Conservation (phyloP, 1,140 invertebrate genomes). For the Heliconius hermathena region DNA sequence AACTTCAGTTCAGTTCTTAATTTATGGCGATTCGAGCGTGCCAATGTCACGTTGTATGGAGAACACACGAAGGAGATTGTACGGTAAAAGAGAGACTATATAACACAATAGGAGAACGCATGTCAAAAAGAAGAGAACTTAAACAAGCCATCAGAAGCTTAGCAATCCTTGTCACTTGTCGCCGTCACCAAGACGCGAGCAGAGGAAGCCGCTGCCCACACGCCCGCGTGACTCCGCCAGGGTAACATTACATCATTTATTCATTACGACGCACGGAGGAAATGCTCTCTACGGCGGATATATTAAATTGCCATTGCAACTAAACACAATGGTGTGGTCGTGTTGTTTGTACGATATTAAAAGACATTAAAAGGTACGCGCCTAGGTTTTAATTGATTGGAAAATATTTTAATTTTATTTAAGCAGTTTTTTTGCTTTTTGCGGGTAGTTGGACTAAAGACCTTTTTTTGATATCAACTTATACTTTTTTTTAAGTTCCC, state of each 20-base stretch:
- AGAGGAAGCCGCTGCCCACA: constrained; percentile 37
- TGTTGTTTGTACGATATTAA: constrained; percentile 27
- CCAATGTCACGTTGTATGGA: too few relatives aligned
- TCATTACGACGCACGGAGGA: constrained; percentile 52
- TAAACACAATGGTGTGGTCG: constrained; percentile 45
- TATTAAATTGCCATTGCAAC: constrained; percentile 49
- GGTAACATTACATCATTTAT: constrained; percentile 57
- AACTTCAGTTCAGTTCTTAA: neutral
- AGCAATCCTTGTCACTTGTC: neutral
- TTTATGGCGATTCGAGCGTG: too few relatives aligned
- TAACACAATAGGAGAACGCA: too few relatives aligned
- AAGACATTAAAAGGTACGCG: constrained; percentile 13
- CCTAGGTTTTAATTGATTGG: neutral
- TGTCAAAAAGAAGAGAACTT: neutral
- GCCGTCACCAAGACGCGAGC: neutral
- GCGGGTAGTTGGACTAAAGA: too few relatives aligned
- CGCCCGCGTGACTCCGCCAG: constrained; percentile 41
- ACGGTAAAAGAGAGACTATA: too few relatives aligned
- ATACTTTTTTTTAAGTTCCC: too few relatives aligned
- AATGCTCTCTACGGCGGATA: constrained; percentile 54
- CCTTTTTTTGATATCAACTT: too few relatives aligned
- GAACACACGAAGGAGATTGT: too few relatives aligned
- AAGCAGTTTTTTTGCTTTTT: neutral
- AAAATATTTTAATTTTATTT: neutral
- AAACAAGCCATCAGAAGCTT: neutral